These are phyloP conservation scores for Caenorhabditis tropicalis DNA, from an alignment of 1,140 invertebrate species.

Conservation along the genomic window DNA sequence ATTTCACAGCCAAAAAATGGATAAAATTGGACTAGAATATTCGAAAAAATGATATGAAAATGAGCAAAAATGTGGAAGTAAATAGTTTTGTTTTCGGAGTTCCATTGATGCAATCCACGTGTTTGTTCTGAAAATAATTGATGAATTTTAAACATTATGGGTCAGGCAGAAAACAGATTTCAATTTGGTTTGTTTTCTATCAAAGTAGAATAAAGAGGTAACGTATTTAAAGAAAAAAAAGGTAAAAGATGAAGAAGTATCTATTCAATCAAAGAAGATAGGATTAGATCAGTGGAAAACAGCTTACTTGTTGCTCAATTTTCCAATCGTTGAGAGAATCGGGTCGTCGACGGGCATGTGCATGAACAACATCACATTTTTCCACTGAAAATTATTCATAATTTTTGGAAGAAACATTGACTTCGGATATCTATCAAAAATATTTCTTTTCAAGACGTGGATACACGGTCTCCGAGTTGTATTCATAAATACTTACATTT, in stretches of 20 bases:
- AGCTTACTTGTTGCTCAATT: neutral
- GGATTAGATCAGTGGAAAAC: too few relatives aligned
- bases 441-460: too few relatives aligned
- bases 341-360: conserved; percentile 1
- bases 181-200: too few relatives aligned
- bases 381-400: conserved; percentile 16
- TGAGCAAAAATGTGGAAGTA: neutral
- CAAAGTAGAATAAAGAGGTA: too few relatives aligned
- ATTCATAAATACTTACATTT: conserved; percentile 11
- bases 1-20: neutral
- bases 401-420: neutral
- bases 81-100: neutral
- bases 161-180: too few relatives aligned
- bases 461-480: too few relatives aligned
- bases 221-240: too few relatives aligned
- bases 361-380: conserved; percentile 18
- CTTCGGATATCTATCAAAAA: neutral
- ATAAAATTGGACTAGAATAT: conserved; percentile 6
- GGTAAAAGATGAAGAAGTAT: too few relatives aligned
- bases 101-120: conserved; percentile 22
- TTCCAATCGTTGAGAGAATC: conserved; percentile 34
- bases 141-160: neutral
- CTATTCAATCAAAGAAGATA: too few relatives aligned
- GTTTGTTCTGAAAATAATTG: conserved; percentile 19
- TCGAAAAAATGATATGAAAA: conserved; percentile 1